phyloP scores from a whole-genome alignment of 2,113 vertebrate species.

The Gymnorhina tibicen region DNA sequence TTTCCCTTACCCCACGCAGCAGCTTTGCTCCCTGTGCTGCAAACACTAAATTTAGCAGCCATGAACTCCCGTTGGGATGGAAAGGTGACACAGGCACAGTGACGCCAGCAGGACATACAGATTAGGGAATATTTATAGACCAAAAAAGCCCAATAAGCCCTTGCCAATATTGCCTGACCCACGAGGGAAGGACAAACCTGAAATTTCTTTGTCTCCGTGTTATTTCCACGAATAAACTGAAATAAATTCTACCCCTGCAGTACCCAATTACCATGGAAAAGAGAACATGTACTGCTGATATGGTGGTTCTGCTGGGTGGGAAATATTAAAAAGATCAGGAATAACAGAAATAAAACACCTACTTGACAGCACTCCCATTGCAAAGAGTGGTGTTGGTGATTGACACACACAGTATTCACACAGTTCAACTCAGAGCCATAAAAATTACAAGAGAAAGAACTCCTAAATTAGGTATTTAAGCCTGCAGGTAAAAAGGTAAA shows the following conservation, averaged over 20 bases:
- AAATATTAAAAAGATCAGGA: neutral
- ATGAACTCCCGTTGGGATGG: neutral
- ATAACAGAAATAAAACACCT: neutral
- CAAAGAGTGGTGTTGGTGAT: neutral
- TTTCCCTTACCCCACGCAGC: neutral
- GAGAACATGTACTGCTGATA: neutral
- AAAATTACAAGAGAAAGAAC: neutral
- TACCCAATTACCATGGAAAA: neutral
- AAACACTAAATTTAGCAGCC: slow-evolving; percentile 16
- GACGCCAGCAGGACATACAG: neutral
- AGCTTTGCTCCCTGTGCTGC: neutral
- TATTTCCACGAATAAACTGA: neutral
- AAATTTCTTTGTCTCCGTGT: neutral
- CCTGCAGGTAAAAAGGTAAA: neutral
- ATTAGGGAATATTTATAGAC: slow-evolving; percentile 41
- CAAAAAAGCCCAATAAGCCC: neutral
- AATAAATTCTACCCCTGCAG: neutral
- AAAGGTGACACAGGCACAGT: slow-evolving; percentile 24
- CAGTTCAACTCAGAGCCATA: neutral
- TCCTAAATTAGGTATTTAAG: neutral
- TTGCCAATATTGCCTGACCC: neutral
- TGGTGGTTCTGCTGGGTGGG: neutral
- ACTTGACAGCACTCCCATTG: neutral
- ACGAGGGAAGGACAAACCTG: neutral
- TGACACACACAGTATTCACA: neutral